Evolutionary conservation across 2,797 vertebrate species (phyloP).

Genomic region (Miichthys miiuy): DNA sequence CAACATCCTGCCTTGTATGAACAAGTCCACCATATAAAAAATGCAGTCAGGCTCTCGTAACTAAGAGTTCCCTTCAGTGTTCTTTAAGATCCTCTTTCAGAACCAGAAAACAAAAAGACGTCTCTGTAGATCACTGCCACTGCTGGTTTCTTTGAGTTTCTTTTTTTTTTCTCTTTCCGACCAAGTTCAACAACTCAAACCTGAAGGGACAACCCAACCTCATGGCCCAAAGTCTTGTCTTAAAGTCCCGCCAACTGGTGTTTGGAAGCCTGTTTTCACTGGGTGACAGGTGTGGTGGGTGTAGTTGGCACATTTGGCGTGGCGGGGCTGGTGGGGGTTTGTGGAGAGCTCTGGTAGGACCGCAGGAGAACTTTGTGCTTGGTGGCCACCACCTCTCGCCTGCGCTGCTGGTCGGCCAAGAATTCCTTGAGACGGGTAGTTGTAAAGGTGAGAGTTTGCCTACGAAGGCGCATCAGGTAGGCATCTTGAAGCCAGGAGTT

Average conservation of each 20-base stretch:
- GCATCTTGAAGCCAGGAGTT: slow-evolving; percentile 98
- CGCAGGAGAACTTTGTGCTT: slow-evolving; percentile 98
- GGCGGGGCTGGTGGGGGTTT: slow-evolving; percentile 84
- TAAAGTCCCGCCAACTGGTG: slow-evolving; percentile 54
- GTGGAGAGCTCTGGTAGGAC: slow-evolving; percentile 91
- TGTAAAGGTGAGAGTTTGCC: slow-evolving; percentile 98
- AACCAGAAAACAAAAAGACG: slow-evolving; percentile 43
- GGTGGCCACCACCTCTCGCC: slow-evolving; percentile 87
- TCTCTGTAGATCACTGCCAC: slow-evolving; percentile 53
- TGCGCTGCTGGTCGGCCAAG: slow-evolving; percentile 93
- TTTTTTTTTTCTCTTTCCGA: slow-evolving; percentile 13
- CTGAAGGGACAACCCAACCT: slow-evolving; percentile 26
- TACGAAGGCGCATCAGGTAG: slow-evolving; percentile 96
- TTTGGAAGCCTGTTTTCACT: slow-evolving; percentile 78
- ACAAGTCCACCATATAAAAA: slow-evolving; percentile 55
- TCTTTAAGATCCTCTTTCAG: slow-evolving; percentile 39
- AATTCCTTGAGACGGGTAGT: slow-evolving; percentile 97
- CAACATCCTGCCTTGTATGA: slow-evolving; percentile 38
- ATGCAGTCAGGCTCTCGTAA: slow-evolving; percentile 51
- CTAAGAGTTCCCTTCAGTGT: slow-evolving; percentile 56
- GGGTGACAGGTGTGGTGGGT: slow-evolving; percentile 80
- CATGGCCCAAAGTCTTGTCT: slow-evolving; percentile 28
- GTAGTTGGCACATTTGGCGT: slow-evolving; percentile 71
- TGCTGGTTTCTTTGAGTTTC: slow-evolving; percentile 60
- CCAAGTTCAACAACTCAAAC: slow-evolving; percentile 44